These are phyloP conservation scores for Cyanoramphus novaezelandiae DNA, from an alignment of 2,113 vertebrate species.

Conservation along the genomic window DNA sequence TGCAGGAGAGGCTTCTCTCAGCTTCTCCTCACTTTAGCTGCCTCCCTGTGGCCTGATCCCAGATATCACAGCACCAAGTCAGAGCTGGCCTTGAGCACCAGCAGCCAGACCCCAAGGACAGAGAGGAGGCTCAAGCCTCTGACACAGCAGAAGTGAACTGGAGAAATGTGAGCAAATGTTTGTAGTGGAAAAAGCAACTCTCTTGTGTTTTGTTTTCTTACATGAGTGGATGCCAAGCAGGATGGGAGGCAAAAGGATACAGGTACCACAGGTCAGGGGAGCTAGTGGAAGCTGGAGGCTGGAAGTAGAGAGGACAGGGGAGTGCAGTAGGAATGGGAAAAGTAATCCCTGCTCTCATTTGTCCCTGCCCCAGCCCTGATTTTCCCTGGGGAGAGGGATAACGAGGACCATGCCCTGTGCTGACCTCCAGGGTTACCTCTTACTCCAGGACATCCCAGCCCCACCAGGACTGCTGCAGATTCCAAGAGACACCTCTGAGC, in stretches of 20 bases:
- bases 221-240: fast-evolving
- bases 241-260: neutral
- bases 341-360: neutral
- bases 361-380: fast-evolving
- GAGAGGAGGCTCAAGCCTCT: neutral
- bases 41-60: neutral
- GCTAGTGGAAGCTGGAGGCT: neutral
- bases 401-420: neutral
- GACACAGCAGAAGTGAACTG: neutral
- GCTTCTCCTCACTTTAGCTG: neutral
- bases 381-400: neutral
- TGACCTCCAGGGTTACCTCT: neutral
- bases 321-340: neutral
- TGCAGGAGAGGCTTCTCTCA: neutral
- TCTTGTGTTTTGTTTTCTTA: neutral
- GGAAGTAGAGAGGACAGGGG: neutral
- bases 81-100: neutral
- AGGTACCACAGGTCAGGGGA: neutral
- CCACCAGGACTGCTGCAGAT: neutral
- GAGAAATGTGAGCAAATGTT: neutral
- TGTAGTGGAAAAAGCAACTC: neutral
- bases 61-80: neutral
- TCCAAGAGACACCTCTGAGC: neutral
- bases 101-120: neutral
- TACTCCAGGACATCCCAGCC: neutral